Evolutionary conservation across 2,797 vertebrate genomes (phyloP).

Genomic region (Chrysocyon brachyurus): DNA sequence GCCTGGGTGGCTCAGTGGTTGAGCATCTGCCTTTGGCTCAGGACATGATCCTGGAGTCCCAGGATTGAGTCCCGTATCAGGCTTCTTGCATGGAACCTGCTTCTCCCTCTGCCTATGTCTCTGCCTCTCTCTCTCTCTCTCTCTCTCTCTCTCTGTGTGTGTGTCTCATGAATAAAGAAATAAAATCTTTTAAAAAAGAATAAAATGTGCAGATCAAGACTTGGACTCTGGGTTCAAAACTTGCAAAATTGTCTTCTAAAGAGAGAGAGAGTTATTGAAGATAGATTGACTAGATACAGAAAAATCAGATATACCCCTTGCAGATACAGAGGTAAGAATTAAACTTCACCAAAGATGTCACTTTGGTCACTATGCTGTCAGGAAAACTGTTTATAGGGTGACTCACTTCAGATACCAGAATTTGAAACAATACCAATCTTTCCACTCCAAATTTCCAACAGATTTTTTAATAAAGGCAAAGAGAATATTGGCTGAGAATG

Average conservation of each 20-base stretch:
- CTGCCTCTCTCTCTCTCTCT: too few relatives aligned
- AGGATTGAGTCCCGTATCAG: too few relatives aligned
- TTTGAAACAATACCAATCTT: neutral
- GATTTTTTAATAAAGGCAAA: neutral
- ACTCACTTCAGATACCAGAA: neutral
- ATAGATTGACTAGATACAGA: neutral
- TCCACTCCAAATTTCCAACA: neutral
- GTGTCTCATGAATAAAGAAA: too few relatives aligned
- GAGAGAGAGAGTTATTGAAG: neutral
- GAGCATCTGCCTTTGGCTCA: too few relatives aligned
- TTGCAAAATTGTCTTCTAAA: slow-evolving; percentile 40
- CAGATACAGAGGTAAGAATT: neutral
- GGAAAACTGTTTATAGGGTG: neutral
- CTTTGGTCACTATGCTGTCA: neutral
- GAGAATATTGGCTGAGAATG: neutral
- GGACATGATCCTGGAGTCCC: too few relatives aligned
- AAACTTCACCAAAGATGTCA: neutral
- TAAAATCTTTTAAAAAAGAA: neutral
- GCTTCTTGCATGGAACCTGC: too few relatives aligned
- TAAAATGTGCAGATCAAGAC: slow-evolving; percentile 36
- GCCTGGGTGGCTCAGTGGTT: too few relatives aligned
- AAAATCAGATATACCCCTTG: neutral
- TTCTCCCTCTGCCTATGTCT: too few relatives aligned
- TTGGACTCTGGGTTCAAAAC: slow-evolving; percentile 56
- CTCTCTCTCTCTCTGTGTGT: too few relatives aligned